phyloP scores from a whole-genome alignment of 2,797 vertebrate genomes.

The Lepus townsendii region DNA sequence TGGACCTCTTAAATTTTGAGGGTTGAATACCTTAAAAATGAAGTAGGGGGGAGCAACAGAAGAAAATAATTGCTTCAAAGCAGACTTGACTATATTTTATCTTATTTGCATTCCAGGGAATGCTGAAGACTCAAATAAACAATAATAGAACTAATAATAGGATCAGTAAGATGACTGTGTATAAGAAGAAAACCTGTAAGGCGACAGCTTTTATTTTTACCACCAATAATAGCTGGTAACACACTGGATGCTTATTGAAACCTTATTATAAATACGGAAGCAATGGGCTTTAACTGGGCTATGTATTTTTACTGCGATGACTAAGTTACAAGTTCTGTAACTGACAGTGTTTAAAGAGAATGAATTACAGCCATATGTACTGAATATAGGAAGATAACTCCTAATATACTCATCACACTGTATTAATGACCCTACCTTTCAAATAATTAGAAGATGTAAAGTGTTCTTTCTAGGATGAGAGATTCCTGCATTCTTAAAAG shows the following conservation, averaged over 20 bases:
- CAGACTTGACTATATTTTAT: not conserved
- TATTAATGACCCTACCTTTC: not conserved
- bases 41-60: not conserved
- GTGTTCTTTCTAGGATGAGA: not conserved
- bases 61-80: constrained; percentile 45
- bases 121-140: constrained; percentile 43
- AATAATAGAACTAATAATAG: constrained; percentile 8
- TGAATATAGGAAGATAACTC: constrained; percentile 26
- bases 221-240: not conserved
- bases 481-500: not conserved
- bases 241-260: not conserved
- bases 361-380: not conserved
- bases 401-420: not conserved
- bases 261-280: constrained; percentile 45
- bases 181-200: constrained; percentile 39
- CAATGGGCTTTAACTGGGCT: not conserved
- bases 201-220: not conserved
- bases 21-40: constrained; percentile 46
- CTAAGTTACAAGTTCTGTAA: not conserved
- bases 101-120: constrained; percentile 39
- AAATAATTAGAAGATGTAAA: constrained; percentile 46
- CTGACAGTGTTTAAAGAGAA: not conserved
- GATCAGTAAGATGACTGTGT: not conserved
- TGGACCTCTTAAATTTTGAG: not conserved
- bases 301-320: not conserved